These are phyloP conservation scores for Paramuricea clavata DNA, from an alignment of 92 coral and sea anemone genomes.

Conservation along the genomic window DNA sequence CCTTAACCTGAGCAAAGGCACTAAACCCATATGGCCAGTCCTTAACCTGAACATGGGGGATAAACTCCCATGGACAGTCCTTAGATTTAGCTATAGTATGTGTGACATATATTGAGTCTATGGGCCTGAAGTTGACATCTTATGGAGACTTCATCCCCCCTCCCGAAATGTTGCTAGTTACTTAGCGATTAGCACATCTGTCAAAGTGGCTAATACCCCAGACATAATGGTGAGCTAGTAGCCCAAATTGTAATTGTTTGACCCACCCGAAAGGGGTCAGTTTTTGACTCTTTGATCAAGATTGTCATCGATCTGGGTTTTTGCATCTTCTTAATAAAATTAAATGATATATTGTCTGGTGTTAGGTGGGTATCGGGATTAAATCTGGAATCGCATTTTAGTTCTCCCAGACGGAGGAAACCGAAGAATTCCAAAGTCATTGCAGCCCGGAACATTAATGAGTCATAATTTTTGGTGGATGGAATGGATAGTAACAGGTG, in stretches of 20 bases:
- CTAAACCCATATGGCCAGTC: no score
- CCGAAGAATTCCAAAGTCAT: no score
- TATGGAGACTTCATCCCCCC: slow-evolving; percentile 62
- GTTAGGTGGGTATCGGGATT: not conserved
- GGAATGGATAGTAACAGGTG: no score
- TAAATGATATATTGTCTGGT: not conserved
- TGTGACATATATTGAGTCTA: slow-evolving; percentile 27
- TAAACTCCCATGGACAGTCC: no score
- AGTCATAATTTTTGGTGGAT: no score
- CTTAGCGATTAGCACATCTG: not conserved
- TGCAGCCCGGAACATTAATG: no score
- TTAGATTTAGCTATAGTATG: no score
- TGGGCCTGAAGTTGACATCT: slow-evolving; percentile 47
- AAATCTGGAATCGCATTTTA: not conserved
- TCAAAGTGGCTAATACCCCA: slow-evolving; percentile 20
- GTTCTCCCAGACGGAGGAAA: not conserved
- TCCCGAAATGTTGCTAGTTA: not conserved
- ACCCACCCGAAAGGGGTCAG: slow-evolving; percentile 41
- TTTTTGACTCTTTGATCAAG: slow-evolving; percentile 39
- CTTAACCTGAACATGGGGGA: no score
- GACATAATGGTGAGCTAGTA: slow-evolving; percentile 25
- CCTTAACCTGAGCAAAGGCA: no score
- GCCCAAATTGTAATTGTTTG: not conserved
- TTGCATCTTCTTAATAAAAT: not conserved
- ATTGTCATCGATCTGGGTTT: slow-evolving; percentile 10